phyloP scores from a whole-genome alignment of 2,797 vertebrate species.

The Lemur catta region DNA sequence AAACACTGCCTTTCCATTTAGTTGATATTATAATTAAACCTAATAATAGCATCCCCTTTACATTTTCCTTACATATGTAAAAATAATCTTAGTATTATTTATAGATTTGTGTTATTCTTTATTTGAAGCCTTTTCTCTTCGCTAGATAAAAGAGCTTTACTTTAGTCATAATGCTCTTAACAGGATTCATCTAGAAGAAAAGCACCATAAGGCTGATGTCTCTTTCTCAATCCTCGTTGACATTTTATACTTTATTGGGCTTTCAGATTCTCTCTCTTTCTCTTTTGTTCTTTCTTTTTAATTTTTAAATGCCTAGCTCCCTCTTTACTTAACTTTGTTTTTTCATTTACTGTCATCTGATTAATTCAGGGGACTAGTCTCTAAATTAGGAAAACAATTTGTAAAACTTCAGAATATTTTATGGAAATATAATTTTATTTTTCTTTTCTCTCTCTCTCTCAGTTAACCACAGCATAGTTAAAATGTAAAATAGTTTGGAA shows the following conservation, averaged over 20 bases:
- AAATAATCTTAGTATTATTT: constrained; percentile 53
- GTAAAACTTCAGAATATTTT: not conserved
- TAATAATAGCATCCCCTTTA: constrained; percentile 43
- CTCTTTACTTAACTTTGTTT: not conserved
- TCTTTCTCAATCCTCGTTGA: not conserved
- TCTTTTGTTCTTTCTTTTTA: not conserved
- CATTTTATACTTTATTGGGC: not conserved
- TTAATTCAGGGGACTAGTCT: not conserved
- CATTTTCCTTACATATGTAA: constrained; percentile 54
- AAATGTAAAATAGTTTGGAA: not conserved
- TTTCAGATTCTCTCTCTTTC: not conserved
- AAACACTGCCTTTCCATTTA: constrained; percentile 29
- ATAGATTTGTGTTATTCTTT: constrained; percentile 59
- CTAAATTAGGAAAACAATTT: constrained; percentile 12
- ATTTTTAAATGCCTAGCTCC: not conserved
- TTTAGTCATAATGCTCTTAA: constrained; percentile 54
- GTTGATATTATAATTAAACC: constrained; percentile 57
- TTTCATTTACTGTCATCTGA: not conserved
- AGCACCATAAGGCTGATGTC: not conserved
- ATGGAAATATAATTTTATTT: not conserved
- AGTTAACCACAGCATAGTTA: not conserved
- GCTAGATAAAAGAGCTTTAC: constrained; percentile 48
- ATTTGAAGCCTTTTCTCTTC: constrained; percentile 39
- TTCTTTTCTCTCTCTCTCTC: not conserved
- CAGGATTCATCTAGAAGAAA: constrained; percentile 45